Evolutionary conservation across 2,888 invertebrate species (phyloP).

Genomic region (Idaea straminata): DNA sequence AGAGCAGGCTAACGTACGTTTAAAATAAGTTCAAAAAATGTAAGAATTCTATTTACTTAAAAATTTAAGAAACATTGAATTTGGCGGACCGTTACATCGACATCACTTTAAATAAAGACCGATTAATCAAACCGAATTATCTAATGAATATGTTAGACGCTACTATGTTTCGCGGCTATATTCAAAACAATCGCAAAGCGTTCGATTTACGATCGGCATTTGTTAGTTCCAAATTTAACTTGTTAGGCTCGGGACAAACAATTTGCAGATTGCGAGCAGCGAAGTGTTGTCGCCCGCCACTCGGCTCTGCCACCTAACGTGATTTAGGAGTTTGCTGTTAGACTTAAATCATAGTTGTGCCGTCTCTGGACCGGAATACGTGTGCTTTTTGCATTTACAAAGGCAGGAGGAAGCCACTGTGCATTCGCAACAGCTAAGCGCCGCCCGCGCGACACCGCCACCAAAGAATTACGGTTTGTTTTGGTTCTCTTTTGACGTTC

Average conservation of each 20-base stretch:
- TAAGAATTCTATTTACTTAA: too few relatives aligned
- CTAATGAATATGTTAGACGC: slow-evolving; percentile 48
- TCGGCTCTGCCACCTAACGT: slow-evolving; percentile 65
- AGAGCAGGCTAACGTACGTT: too few relatives aligned
- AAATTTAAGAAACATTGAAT: too few relatives aligned
- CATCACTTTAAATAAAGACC: slow-evolving; percentile 12
- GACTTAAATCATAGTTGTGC: slow-evolving; percentile 71
- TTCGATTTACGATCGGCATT: slow-evolving; percentile 75
- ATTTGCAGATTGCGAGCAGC: slow-evolving; percentile 73
- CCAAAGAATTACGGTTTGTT: slow-evolving; percentile 57
- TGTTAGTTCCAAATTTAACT: slow-evolving; percentile 76
- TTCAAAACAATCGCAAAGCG: slow-evolving; percentile 70
- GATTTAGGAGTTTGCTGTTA: slow-evolving; percentile 67
- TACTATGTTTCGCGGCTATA: slow-evolving; percentile 64
- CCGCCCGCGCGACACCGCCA: slow-evolving; percentile 29
- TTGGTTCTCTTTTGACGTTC: slow-evolving; percentile 48
- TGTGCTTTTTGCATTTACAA: slow-evolving; percentile 59
- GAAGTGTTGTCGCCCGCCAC: slow-evolving; percentile 64
- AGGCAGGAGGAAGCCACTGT: slow-evolving; percentile 51
- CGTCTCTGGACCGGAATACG: slow-evolving; percentile 57
- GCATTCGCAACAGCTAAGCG: slow-evolving; percentile 41
- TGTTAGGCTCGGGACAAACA: slow-evolving; percentile 75
- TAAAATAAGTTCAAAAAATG: too few relatives aligned
- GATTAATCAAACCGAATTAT: slow-evolving; percentile 62
- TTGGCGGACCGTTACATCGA: too few relatives aligned